Conservation (phyloP, 2,888 invertebrate species). For the Taenaris catops region DNA sequence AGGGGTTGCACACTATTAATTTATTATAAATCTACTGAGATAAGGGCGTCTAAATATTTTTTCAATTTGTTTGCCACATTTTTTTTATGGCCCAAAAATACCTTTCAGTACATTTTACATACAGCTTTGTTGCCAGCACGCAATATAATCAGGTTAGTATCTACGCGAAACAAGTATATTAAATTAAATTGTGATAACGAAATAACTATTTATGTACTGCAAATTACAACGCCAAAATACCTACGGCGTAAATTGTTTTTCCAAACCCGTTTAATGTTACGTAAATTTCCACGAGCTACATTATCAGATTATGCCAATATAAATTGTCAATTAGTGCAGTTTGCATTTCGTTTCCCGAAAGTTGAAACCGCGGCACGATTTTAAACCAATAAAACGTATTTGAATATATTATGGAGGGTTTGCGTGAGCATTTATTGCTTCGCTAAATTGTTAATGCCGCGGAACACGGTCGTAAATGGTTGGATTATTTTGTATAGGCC, state of each 20-base stretch:
- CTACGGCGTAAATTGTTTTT: conserved; percentile 8
- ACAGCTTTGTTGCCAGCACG: no score
- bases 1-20: no score
- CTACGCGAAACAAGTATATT: no score
- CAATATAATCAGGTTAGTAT: no score
- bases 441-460: conserved; percentile 62
- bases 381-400: conserved; percentile 42
- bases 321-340: conserved; percentile 28
- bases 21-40: no score
- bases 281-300: conserved; percentile 15
- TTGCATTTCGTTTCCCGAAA: conserved; percentile 30
- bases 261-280: conserved; percentile 13
- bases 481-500: conserved; percentile 39
- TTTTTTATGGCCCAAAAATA: no score
- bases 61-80: no score
- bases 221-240: background rate
- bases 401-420: conserved; percentile 45
- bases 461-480: conserved; percentile 57
- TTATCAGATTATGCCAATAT: conserved; percentile 21
- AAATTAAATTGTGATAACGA: no score
- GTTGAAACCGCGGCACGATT: conserved; percentile 23
- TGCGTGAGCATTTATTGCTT: conserved; percentile 56
- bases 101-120: no score
- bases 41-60: no score
- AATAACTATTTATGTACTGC: no score